Percentiles rank a stretch among this genome's conserved stretches.
Conservation (phyloP, 2,797 vertebrate genomes). For the Pampus argenteus region DNA sequence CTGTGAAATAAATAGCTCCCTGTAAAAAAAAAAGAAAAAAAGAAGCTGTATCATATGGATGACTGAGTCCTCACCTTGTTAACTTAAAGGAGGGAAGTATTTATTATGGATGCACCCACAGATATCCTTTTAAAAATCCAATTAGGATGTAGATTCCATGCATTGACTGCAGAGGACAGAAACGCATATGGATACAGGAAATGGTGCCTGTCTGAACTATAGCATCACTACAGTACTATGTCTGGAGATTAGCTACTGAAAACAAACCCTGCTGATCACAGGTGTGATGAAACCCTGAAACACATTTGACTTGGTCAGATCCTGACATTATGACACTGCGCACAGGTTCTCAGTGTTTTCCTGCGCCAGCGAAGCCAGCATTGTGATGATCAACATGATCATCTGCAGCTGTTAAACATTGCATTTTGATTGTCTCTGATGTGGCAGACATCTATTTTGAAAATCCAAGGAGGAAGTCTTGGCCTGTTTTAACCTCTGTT, state of each 20-base stretch:
- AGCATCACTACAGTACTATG: conserved; percentile 25
- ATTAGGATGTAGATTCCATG: conserved; percentile 48
- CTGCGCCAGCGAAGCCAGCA: conserved; percentile 22
- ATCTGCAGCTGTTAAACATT: conserved; percentile 36
- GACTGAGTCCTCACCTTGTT: conserved; percentile 39
- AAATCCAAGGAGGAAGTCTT: conserved; percentile 3
- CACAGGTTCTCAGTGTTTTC: conserved; percentile 15
- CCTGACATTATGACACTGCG: neutral
- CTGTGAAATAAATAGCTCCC: conserved; percentile 25
- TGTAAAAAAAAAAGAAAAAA: neutral
- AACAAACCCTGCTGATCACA: conserved; percentile 20
- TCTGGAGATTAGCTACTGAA: conserved; percentile 26
- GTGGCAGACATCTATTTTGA: conserved; percentile 31
- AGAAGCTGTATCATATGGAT: conserved; percentile 40
- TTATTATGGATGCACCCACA: conserved; percentile 40
- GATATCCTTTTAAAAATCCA: conserved; percentile 65
- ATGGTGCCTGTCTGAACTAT: conserved; percentile 26
- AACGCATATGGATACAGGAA: conserved; percentile 6
- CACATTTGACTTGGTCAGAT: conserved; percentile 25
- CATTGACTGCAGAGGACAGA: conserved; percentile 27
- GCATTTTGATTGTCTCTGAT: conserved; percentile 11
- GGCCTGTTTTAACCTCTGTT: conserved; percentile 11
- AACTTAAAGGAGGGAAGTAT: conserved; percentile 43
- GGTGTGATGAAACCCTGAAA: conserved; percentile 13
- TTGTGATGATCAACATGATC: conserved; percentile 26